Evolutionary conservation across 2,888 invertebrate genomes (phyloP), one percentile per base, ranked within the genome.

Genomic region (Aspidiotus rigidus): DNA sequence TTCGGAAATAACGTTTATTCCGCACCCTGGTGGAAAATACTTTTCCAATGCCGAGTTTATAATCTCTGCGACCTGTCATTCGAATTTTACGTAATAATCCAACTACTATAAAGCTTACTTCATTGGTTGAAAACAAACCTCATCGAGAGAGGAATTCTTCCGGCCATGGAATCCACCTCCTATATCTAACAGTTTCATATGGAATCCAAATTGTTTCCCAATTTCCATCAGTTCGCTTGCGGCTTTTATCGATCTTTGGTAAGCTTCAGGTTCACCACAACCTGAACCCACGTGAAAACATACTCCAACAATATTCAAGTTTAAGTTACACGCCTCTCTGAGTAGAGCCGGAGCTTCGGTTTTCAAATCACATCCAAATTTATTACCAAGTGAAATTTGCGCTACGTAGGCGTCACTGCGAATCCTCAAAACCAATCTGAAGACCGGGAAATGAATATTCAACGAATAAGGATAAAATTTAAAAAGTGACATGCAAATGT

Each of bases 281-380:
- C 93, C 94, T 7, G 93, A 93, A 2, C 96, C 96, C 73, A 95
- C 96, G 79, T 97, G 96, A 82, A 96, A 96, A 74, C 93, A 92
- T n/a, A 75, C 71, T 15, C 75, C 75, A 42, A 73, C 72, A 49
- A 89, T 86, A 74, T 89, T 85, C 7, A 96, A 81, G 13, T 84
- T 85, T 71, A 94, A 79, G 70, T 86, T 83, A 70, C 85, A 83
- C 13, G 95, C 93, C 49, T 88, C 78, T 72, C 86, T 83, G 73
- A 91, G 82, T 56, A 93, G 81, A 0, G 84, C 80, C 13, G 89
- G 87, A 10, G 88, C 90, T 77, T 91, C 92, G 41, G 80, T 79
- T 72, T 82, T 80, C 5, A 89, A 85, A 79, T 91, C 87, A 79
- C 93, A 94, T 70, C 96, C 96, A 80, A 93, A 97, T 82, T 97